Evolutionary conservation across 2,797 vertebrate genomes (phyloP).

Genomic region (Enteromius unitaeniatus): DNA sequence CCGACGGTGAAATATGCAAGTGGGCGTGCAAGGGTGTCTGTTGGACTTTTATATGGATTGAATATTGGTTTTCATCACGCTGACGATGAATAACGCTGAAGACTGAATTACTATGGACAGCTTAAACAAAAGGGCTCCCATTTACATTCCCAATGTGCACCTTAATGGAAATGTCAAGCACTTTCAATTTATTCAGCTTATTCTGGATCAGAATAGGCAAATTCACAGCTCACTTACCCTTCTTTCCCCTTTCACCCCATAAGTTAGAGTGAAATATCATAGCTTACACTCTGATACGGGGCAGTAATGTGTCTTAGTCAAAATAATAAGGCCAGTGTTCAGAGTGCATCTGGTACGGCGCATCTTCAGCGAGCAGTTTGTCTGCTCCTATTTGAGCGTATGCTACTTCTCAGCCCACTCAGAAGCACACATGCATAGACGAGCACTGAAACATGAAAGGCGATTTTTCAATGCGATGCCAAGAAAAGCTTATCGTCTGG

Average conservation of each 20-base stretch:
- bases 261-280: slow-evolving; percentile 25
- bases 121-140: slow-evolving; percentile 62
- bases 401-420: slow-evolving; percentile 42
- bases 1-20: not conserved
- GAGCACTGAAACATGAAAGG: slow-evolving; percentile 54
- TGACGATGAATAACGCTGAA: slow-evolving; percentile 61
- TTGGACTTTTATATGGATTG: slow-evolving; percentile 15
- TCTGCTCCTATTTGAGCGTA: slow-evolving; percentile 48
- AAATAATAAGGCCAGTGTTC: slow-evolving; percentile 37
- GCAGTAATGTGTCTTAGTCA: slow-evolving; percentile 26
- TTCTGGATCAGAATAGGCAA: slow-evolving; percentile 27
- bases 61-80: slow-evolving; percentile 44
- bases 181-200: slow-evolving; percentile 49
- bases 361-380: slow-evolving; percentile 36
- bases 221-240: slow-evolving; percentile 43
- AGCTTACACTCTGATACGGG: not conserved
- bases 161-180: slow-evolving; percentile 73
- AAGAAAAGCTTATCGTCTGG: slow-evolving; percentile 62
- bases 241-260: slow-evolving; percentile 17
- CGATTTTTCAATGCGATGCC: slow-evolving; percentile 52
- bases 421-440: slow-evolving; percentile 40
- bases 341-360: not conserved
- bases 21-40: not conserved
- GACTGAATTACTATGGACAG: slow-evolving; percentile 68
- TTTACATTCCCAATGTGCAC: slow-evolving; percentile 66